Evolutionary conservation across 1,140 invertebrate genomes (phyloP), one percentile per base, ranked within the genome.

Genomic region (Macrosteles quadrilineatus): DNA sequence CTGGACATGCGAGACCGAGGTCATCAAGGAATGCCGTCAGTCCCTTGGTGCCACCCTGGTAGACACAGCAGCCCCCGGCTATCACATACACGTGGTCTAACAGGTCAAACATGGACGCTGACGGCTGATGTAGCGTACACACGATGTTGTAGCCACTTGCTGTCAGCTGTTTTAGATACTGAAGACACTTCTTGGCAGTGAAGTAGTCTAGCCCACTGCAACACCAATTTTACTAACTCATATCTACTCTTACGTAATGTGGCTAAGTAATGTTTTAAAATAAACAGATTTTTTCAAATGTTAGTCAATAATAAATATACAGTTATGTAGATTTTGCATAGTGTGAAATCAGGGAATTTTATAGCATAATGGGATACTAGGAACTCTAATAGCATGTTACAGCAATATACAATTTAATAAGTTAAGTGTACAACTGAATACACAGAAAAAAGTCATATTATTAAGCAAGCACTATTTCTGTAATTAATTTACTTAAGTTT

Each of bases 51-150:
- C 87, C 86, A 1, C 96, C 96, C 77, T 93, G 87, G 79, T 97
- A 98, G 74, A 97, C 91, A 78, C 94, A 97, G 78, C 95, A 91
- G 14, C 96, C 96, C 74, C 96, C 92, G 2, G 92, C 90, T 72
- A 98, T 80, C 74, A 96, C 88, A 77, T 96, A 97, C 30, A 98
- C 81, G 82, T 93, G 88, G 80, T 98, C 96, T 79, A 98, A 97
- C 86, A 94, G 96, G 81, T 97, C 94, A 79, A 98, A 98, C 21
- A 98, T 82, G 74, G 95, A 88, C 2, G 96, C 95, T 72, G 93
- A 96, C 1, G 96, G 96, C 78, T 98, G 96, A 82, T 98, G 96
- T 71, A 98, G 97, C 17, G 95, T 98, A 79, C 95, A 96, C 62
- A 98, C 93, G 66, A 98, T 47, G n/a, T 65, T 86, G 69, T 85